Conservation (phyloP, 2,888 invertebrate species). For the Lymantria dispar region DNA sequence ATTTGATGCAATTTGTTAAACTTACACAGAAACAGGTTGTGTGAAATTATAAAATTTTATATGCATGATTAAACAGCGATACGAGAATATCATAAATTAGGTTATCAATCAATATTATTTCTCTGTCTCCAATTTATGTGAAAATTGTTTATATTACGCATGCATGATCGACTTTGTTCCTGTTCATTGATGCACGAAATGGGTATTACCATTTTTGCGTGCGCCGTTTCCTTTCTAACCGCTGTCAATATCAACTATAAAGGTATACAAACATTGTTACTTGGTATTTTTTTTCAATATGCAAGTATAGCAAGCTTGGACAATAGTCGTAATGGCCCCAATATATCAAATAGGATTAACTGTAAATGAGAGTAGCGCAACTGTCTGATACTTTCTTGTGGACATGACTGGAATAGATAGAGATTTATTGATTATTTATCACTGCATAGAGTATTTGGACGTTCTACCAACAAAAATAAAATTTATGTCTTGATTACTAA, state of each 20-base stretch:
- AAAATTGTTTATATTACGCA: constrained; percentile 41
- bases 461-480: not conserved
- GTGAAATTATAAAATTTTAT: too few relatives aligned
- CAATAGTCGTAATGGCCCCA: constrained; percentile 70
- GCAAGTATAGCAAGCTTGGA: constrained; percentile 58
- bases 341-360: constrained; percentile 79
- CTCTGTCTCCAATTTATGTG: constrained; percentile 47
- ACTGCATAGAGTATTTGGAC: constrained; percentile 8
- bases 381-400: constrained; percentile 63
- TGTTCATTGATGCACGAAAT: constrained; percentile 30
- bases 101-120: constrained; percentile 63
- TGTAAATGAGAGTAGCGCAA: constrained; percentile 70
- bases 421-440: constrained; percentile 44
- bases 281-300: constrained; percentile 67
- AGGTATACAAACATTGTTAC: constrained; percentile 43
- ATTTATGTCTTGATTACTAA: too few relatives aligned
- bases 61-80: constrained; percentile 29
- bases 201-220: constrained; percentile 28
- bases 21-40: too few relatives aligned
- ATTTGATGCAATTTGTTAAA: too few relatives aligned
- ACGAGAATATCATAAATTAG: constrained; percentile 47
- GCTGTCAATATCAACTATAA: constrained; percentile 41
- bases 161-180: constrained; percentile 35
- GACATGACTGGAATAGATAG: constrained; percentile 61
- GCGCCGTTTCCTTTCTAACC: constrained; percentile 16